Percentiles rank a stretch among this genome's conserved stretches.
These are phyloP conservation scores for Stylophora pistillata DNA, from an alignment of 64 coral and sea anemone species.

Conservation along the genomic window DNA sequence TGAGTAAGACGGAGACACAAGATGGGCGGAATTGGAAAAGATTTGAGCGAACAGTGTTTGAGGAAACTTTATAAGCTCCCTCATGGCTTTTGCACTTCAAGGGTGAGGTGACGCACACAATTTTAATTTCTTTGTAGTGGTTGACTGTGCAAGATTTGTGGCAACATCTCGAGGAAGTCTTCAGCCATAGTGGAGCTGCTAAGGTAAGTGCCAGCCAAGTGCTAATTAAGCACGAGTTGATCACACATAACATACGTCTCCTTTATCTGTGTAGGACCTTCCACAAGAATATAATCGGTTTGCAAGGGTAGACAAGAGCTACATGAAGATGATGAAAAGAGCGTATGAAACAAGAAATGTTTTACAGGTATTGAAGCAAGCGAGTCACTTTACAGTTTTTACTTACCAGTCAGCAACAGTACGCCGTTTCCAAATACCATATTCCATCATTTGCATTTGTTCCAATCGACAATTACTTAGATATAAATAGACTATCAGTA, in stretches of 20 bases:
- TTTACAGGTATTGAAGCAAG: slow-evolving; percentile 67
- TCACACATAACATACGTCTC: background rate
- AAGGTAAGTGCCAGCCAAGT: slow-evolving; percentile 56
- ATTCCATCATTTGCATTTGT: too few relatives aligned
- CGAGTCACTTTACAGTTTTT: background rate
- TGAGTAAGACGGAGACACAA: too few relatives aligned
- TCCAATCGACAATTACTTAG: too few relatives aligned
- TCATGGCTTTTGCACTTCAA: too few relatives aligned
- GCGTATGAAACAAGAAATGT: slow-evolving; percentile 99
- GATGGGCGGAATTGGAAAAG: too few relatives aligned
- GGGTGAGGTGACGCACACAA: background rate
- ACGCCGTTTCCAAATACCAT: too few relatives aligned
- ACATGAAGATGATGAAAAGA: slow-evolving; percentile 99
- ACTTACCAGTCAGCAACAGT: too few relatives aligned
- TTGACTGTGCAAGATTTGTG: slow-evolving; percentile 89
- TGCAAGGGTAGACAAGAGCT: slow-evolving; percentile 96
- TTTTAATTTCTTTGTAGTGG: slow-evolving; percentile 60
- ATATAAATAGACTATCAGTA: too few relatives aligned
- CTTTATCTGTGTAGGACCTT: slow-evolving; percentile 55
- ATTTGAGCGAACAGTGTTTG: too few relatives aligned
- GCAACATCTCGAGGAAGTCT: slow-evolving; percentile 93
- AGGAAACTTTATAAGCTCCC: too few relatives aligned
- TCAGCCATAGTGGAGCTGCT: slow-evolving; percentile 78
- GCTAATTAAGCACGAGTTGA: too few relatives aligned
- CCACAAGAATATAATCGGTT: slow-evolving; percentile 96